Conservation (phyloP, 1,140 invertebrate genomes). For the Spodoptera litura region DNA sequence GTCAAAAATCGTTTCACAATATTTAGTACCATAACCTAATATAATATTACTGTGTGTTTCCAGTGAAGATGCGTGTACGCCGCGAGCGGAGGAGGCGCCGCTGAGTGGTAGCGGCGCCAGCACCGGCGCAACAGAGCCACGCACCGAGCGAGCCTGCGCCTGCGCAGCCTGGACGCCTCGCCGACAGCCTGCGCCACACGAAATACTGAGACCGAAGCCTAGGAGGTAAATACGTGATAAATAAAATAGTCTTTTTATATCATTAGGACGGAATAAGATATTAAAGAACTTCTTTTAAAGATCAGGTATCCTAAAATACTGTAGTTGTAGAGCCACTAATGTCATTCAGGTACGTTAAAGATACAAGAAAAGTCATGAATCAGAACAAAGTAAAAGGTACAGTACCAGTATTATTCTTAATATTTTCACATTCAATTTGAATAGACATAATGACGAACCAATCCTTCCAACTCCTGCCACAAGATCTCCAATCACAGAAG, state of each 20-base stretch:
- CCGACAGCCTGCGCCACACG: slow-evolving; percentile 88
- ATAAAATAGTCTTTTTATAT: not conserved
- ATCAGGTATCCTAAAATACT: too few species aligned
- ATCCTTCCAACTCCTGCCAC: too few species aligned
- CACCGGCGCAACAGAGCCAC: slow-evolving; percentile 52
- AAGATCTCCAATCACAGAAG: too few species aligned
- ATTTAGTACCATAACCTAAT: too few species aligned
- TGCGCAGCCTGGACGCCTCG: slow-evolving; percentile 78
- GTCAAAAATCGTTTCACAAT: too few species aligned
- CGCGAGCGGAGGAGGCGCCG: slow-evolving; percentile 72
- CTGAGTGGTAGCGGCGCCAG: slow-evolving; percentile 61
- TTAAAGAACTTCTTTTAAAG: not conserved
- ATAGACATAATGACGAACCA: too few species aligned
- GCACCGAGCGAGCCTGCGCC: slow-evolving; percentile 66
- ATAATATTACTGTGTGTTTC: slow-evolving; percentile 32
- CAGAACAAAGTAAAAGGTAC: too few species aligned
- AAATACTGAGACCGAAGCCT: slow-evolving; percentile 95
- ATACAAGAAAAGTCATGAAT: too few species aligned
- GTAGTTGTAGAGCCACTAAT: too few species aligned
- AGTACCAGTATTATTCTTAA: too few species aligned
- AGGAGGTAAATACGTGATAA: slow-evolving; percentile 88
- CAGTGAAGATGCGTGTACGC: slow-evolving; percentile 80
- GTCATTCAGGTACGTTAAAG: too few species aligned
- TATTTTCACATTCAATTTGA: too few species aligned
- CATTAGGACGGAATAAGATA: not conserved